Evolutionary conservation across 2,888 invertebrate species (phyloP), one percentile per base, ranked within the genome.

Genomic region (Fissipunctia ypsillon): DNA sequence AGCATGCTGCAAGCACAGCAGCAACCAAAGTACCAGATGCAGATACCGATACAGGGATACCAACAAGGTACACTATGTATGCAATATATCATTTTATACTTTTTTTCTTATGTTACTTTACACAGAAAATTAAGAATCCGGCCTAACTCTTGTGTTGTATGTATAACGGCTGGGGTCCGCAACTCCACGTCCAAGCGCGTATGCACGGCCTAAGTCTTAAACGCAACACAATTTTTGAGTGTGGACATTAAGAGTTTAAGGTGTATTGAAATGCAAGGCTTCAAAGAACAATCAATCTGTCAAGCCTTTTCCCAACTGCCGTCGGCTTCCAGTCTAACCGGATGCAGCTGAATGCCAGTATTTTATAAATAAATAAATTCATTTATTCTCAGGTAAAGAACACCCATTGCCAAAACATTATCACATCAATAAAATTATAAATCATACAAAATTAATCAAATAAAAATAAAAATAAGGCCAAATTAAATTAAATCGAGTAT

Each of bases 11-110:
- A 96, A 90, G 88, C 94, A 84, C 91, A 97, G 69, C 97, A 97
- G 78, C 97, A 97, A 82, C 97, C 97, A 4, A 98, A 98, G 89
- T 98, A 97, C 92, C 98, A 98, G 90, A 97, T 98, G 94, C 98
- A 98, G 85, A 97, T 98, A 90, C 98, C 98, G 0, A 96, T 98
- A 86, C 97, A 98, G 88, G 97, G 97, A 45, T 94, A 98, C 88
- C 97, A 97, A 80, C 98, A 98, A 93, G 97, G 97, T 91, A 95
- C 92, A 59, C 16, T 76, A 61, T 69, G 50, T 76, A 78, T 65
- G 64, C 63, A 69, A 61, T 25, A 63, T 57, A 41, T n/a, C 0
- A 45, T 52, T 59, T n/a, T 38, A 41, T 50, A 28, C 22, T 22
- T n/a, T 22, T 41, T 22, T 19, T 52, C 52, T 52, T 52, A 50